These are phyloP conservation scores for Mercenaria mercenaria DNA, from an alignment of 1,140 invertebrate species.

Conservation along the genomic window DNA sequence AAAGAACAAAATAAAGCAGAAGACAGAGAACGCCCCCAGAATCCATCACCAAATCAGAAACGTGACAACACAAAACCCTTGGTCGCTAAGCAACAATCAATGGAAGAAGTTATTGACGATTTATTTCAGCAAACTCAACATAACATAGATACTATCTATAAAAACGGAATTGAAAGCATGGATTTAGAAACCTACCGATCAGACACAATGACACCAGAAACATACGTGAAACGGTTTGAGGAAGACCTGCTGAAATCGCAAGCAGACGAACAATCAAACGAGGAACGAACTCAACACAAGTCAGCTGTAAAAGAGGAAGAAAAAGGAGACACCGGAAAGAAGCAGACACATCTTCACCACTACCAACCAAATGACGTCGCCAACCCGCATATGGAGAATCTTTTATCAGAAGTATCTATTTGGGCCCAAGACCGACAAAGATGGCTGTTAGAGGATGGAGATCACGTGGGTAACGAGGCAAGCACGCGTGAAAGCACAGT, in stretches of 20 bases:
- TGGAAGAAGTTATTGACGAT: slow-evolving; percentile 59
- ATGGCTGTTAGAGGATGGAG: slow-evolving; percentile 44
- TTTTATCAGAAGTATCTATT: slow-evolving; percentile 51
- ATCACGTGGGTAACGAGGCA: background rate
- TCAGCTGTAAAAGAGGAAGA: background rate
- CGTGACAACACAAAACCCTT: background rate
- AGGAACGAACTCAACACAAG: background rate
- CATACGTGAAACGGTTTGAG: slow-evolving; percentile 47
- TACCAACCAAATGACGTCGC: background rate
- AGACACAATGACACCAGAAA: slow-evolving; percentile 57
- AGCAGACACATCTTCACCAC: background rate
- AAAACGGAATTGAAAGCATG: slow-evolving; percentile 52
- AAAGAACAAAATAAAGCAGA: background rate
- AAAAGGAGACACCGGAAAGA: background rate
- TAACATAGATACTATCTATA: slow-evolving; percentile 60
- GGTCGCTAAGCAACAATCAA: background rate
- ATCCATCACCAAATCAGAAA: background rate
- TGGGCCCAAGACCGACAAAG: slow-evolving; percentile 58
- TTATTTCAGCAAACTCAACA: slow-evolving; percentile 46
- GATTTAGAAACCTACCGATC: slow-evolving; percentile 45
- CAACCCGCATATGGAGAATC: slow-evolving; percentile 36
- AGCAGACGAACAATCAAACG: background rate
- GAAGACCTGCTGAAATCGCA: slow-evolving; percentile 35
- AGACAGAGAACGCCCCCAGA: slow-evolving; percentile 15
- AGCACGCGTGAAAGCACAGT: slow-evolving; percentile 26